phyloP scores from a whole-genome alignment of 2,888 invertebrate genomes.

The Heliconius ismenius region DNA sequence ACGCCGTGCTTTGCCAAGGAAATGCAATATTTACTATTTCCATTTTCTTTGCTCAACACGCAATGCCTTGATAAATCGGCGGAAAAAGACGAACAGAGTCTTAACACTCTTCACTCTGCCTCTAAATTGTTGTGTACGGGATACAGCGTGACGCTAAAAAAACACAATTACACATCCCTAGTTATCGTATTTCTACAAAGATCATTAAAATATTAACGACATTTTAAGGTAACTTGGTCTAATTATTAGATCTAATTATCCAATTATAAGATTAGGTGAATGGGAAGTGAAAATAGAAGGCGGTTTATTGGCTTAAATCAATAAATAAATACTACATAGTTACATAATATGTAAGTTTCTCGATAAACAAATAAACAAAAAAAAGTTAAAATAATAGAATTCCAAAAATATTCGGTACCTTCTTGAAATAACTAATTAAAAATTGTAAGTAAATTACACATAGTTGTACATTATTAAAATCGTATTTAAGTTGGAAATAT shows the following conservation, averaged over 20 bases:
- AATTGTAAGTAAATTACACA: not conserved
- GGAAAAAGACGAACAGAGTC: no score
- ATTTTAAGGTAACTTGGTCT: not conserved
- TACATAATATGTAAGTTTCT: not conserved
- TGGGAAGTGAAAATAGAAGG: slow-evolving; percentile 7
- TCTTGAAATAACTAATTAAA: not conserved
- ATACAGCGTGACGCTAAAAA: no score
- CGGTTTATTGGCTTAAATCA: slow-evolving; percentile 8
- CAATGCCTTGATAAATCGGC: no score
- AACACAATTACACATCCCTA: no score
- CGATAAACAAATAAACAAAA: not conserved
- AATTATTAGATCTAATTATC: slow-evolving; percentile 12
- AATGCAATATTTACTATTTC: no score
- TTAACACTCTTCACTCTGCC: no score
- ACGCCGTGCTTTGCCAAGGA: no score
- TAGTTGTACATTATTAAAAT: not conserved
- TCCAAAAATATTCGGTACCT: no score
- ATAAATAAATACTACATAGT: not conserved
- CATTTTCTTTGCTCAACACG: no score
- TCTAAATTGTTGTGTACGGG: no score
- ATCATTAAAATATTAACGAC: not conserved
- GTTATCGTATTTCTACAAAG: not conserved
- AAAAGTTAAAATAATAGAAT: not conserved
- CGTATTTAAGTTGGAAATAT: not conserved
- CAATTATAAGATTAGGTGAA: slow-evolving; percentile 14